These are phyloP conservation scores for Bubo scandiacus DNA, from an alignment of 2,113 vertebrate species.

Conservation along the genomic window DNA sequence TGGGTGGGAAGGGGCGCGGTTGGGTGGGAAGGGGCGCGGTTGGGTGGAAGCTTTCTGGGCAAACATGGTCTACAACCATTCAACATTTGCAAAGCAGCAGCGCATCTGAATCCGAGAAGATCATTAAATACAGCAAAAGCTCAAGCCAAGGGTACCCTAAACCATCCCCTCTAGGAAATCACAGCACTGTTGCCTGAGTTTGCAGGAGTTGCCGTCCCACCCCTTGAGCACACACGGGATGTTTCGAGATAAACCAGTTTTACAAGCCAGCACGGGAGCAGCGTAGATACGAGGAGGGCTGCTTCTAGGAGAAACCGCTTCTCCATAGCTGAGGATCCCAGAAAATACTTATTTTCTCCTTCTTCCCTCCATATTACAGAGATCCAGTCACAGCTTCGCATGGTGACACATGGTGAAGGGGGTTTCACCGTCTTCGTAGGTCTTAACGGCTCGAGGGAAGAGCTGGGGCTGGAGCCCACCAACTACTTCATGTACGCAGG, in stretches of 20 bases:
- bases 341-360: neutral
- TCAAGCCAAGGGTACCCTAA: neutral
- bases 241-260: accelerated
- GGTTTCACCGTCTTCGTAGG: slow-evolving; percentile 84
- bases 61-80: accelerated
- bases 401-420: slow-evolving; percentile 68
- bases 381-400: slow-evolving; percentile 81
- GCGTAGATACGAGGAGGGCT: accelerated
- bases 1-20: neutral
- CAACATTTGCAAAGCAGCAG: neutral
- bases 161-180: accelerated
- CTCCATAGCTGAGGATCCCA: neutral
- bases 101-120: neutral
- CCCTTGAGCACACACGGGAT: accelerated
- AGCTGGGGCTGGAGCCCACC: slow-evolving; percentile 81
- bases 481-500: slow-evolving; percentile 86
- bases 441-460: slow-evolving; percentile 82
- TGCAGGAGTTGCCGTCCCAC: neutral
- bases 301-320: neutral
- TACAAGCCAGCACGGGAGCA: neutral
- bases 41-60: neutral
- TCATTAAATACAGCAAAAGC: neutral
- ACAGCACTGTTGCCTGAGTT: accelerated
- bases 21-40: neutral
- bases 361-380: slow-evolving; percentile 28